A percentile compares a stretch with the other conserved stretches of the same genome.
These are phyloP conservation scores for Oegoconia quadripuncta DNA, from an alignment of 2,888 invertebrate genomes.

Conservation along the genomic window DNA sequence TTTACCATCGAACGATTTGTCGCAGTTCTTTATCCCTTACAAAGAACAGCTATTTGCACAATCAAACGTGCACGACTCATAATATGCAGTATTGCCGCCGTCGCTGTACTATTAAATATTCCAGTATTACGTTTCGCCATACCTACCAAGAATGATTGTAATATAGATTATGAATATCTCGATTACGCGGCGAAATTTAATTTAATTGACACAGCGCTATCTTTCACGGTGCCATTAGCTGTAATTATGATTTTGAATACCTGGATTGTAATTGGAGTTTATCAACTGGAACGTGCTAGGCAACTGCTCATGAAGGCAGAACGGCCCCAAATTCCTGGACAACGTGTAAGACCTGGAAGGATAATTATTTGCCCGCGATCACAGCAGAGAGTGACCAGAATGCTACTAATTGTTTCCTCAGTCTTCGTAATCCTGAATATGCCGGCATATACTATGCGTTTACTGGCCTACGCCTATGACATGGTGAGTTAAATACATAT, in stretches of 20 bases:
- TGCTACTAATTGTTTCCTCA: slow-evolving; percentile 89
- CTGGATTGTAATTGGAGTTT: slow-evolving; percentile 84
- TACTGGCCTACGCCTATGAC: slow-evolving; percentile 80
- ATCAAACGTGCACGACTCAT: slow-evolving; percentile 83
- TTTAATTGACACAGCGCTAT: slow-evolving; percentile 83
- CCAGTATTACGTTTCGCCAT: slow-evolving; percentile 78
- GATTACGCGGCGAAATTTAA: slow-evolving; percentile 82
- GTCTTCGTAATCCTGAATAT: slow-evolving; percentile 88
- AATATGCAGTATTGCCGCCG: slow-evolving; percentile 69
- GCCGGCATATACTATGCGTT: slow-evolving; percentile 85
- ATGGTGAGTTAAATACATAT: slow-evolving; percentile 48
- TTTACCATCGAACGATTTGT: slow-evolving; percentile 92
- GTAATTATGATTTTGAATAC: slow-evolving; percentile 85
- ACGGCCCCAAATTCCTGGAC: slow-evolving; percentile 11
- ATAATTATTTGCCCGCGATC: slow-evolving; percentile 61
- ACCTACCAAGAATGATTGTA: slow-evolving; percentile 62
- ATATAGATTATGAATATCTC: slow-evolving; percentile 68
- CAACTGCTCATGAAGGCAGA: slow-evolving; percentile 44
- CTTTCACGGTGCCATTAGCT: slow-evolving; percentile 85
- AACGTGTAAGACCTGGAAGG: slow-evolving; percentile 17
- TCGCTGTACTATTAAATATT: slow-evolving; percentile 78
- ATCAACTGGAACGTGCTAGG: slow-evolving; percentile 74
- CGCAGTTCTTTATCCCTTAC: slow-evolving; percentile 88
- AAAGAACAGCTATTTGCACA: slow-evolving; percentile 85
- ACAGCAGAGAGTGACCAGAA: slow-evolving; percentile 87